Evolutionary conservation across 2,797 vertebrate species (phyloP).

Genomic region (Triplophysa bombifrons): DNA sequence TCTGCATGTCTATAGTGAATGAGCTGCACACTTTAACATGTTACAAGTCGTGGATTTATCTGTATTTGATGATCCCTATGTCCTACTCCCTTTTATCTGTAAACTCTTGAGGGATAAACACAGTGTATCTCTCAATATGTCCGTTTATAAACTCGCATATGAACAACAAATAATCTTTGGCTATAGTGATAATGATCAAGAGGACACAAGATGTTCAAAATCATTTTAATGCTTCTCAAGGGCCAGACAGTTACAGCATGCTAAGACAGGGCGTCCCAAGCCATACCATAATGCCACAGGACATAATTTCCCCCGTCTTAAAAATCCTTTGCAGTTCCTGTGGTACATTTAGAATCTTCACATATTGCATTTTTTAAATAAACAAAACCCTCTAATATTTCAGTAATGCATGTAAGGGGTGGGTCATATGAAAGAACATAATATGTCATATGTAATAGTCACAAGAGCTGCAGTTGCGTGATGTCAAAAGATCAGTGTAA

Average conservation of each 20-base stretch:
- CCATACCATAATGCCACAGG: background rate
- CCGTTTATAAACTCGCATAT: too few relatives aligned
- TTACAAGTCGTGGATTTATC: too few relatives aligned
- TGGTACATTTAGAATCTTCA: background rate
- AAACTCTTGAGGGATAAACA: too few relatives aligned
- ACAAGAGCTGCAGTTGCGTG: too few relatives aligned
- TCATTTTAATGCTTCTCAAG: slow-evolving; percentile 46
- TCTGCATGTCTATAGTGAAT: too few relatives aligned
- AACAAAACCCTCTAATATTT: background rate
- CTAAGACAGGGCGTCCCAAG: slow-evolving; percentile 16
- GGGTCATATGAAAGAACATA: background rate
- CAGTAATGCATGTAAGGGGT: background rate
- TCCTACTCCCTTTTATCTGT: too few relatives aligned
- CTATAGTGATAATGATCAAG: slow-evolving; percentile 4
- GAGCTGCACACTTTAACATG: too few relatives aligned
- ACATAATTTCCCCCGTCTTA: slow-evolving; percentile 4
- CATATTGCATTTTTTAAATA: background rate
- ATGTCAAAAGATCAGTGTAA: too few relatives aligned
- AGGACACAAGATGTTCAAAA: slow-evolving; percentile 26
- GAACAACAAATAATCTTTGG: background rate
- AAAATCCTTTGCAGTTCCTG: background rate
- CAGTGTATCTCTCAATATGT: too few relatives aligned
- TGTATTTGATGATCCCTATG: too few relatives aligned
- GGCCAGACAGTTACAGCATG: slow-evolving; percentile 33
- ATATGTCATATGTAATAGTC: too few relatives aligned